Evolutionary conservation across 2,888 invertebrate genomes (phyloP).

Genomic region (Leptodirus hochenwartii): DNA sequence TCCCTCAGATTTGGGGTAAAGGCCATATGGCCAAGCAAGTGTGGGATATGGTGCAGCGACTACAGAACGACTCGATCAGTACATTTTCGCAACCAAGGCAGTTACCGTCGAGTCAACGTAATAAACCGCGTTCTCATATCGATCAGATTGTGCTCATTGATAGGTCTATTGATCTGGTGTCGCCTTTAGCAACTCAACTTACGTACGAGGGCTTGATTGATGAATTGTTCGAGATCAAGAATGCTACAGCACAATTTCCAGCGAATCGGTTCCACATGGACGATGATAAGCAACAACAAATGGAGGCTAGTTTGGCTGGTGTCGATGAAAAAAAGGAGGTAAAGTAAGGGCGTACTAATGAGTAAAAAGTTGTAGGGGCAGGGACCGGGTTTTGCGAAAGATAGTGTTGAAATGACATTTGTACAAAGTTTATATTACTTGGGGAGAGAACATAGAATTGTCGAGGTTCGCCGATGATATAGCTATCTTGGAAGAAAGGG

Average conservation of each 20-base stretch:
- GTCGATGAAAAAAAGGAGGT: conserved; percentile 49
- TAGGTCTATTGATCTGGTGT: conserved; percentile 77
- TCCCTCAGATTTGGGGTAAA: conserved; percentile 78
- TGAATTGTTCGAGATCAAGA: conserved; percentile 78
- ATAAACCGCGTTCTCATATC: conserved; percentile 33
- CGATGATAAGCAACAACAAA: conserved; percentile 34
- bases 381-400: no score
- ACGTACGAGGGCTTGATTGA: conserved; percentile 97
- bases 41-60: conserved; percentile 65
- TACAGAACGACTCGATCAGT: conserved; percentile 48
- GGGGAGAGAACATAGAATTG: no score
- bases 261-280: conserved; percentile 61
- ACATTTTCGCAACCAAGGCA: no score
- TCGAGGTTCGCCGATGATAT: no score
- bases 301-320: conserved; percentile 5
- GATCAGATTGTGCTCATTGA: conserved; percentile 84
- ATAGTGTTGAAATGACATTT: no score
- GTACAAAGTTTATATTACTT: no score
- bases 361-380: no score
- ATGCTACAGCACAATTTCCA: conserved; percentile 65
- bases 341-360: no score
- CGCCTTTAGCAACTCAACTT: conserved; percentile 82
- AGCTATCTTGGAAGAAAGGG: no score
- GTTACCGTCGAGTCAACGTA: conserved; percentile 30
- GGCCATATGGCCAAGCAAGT: conserved; percentile 78